Evolutionary conservation across 2,797 vertebrate species (phyloP), one percentile per base, ranked within the genome.

Genomic region (Enteromius treurensis): DNA sequence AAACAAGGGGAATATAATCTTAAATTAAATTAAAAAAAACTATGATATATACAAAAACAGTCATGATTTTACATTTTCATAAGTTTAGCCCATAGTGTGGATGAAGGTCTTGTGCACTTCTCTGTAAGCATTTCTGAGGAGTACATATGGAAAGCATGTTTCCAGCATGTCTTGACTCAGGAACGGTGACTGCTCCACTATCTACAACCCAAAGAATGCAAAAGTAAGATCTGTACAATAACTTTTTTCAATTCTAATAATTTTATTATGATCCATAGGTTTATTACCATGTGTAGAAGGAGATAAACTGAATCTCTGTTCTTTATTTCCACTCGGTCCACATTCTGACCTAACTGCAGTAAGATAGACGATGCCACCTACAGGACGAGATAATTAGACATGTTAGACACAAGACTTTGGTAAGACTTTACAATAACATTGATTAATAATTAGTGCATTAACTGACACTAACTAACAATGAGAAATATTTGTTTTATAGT

Each of bases 111-210:
- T 93, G 92, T 96, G 95, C 62, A 97, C 96, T 73, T 97, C 96
- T 60, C 96, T 95, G 93, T 97, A 98, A 75, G 97, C 96, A 14
- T 98, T 99, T 64, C 97, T 92, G 55, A 98, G 95, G 49, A 98
- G 94, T 34, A 95, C 97, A 0, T 98, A 98, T 0, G 97, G 97
- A 87, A 98, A 99, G 88, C 96, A 97, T 87, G 90, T 94, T 91
- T 99, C 97, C 93, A 99, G 90, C 95, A 98, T 96, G 93, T 98
- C 97, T 87, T 96, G 93, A 21, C 94, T 98, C 88, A 99, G 91
- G 91, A 96, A 98, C 0, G 96, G 93, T 7, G 97, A 98, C 80
- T 96, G 94, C 13, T 98, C 95, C 89, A 98, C 96, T 3, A 98
- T 95, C 97, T 99, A 71, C 45, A 75, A 87, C 34, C 77, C 32